phyloP scores from a whole-genome alignment of 2,888 invertebrate genomes.

The Orchesellides sinensis region DNA sequence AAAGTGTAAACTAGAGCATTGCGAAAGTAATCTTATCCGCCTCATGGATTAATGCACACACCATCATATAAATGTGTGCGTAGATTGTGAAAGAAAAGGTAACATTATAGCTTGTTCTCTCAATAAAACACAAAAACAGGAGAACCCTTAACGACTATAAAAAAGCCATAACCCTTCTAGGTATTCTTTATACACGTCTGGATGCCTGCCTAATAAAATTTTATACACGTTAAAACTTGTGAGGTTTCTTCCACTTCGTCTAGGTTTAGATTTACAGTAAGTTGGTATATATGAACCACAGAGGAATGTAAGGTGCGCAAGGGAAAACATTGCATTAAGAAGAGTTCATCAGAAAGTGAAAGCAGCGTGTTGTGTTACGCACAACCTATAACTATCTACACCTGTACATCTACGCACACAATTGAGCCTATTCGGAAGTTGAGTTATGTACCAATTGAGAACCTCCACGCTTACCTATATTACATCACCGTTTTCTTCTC shows the following conservation, averaged over 20 bases:
- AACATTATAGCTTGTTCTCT: not conserved
- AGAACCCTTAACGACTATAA: not conserved
- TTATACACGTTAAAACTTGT: too few species aligned
- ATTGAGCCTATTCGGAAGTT: too few species aligned
- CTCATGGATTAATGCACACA: conserved; percentile 32
- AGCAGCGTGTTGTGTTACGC: too few species aligned
- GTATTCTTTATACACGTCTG: too few species aligned
- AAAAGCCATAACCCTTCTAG: too few species aligned
- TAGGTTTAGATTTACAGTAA: too few species aligned
- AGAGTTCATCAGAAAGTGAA: not conserved
- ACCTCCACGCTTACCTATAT: too few species aligned
- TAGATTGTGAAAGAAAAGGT: not conserved
- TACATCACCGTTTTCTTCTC: conserved; percentile 11
- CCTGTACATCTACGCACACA: too few species aligned
- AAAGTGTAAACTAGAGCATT: conserved; percentile 54
- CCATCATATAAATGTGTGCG: conserved; percentile 8
- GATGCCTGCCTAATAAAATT: too few species aligned
- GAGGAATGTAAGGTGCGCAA: not conserved
- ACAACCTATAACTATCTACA: too few species aligned
- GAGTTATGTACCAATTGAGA: too few species aligned
- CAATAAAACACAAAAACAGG: not conserved
- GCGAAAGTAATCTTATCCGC: conserved; percentile 33
- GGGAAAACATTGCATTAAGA: not conserved
- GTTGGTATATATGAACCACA: not conserved
- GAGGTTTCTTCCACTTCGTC: not conserved